These are phyloP conservation scores for Macrosiphum euphorbiae DNA, from an alignment of 2,888 invertebrate genomes.

Conservation along the genomic window DNA sequence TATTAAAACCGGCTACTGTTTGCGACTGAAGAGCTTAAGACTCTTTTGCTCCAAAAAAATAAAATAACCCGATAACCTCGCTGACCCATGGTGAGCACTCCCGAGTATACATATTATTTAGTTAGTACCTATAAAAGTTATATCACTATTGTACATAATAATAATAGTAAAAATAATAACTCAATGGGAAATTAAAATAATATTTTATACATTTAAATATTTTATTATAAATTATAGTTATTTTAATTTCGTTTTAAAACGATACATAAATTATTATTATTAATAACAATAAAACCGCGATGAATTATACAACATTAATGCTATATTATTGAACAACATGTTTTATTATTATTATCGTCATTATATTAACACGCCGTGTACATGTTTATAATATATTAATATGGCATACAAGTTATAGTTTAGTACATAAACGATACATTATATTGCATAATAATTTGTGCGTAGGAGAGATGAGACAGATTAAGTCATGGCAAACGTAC, in stretches of 20 bases:
- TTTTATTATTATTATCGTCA: not conserved
- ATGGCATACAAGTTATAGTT: not conserved
- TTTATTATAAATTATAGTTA: not conserved
- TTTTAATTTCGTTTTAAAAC: not conserved
- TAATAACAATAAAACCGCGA: not conserved
- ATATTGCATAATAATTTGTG: not conserved
- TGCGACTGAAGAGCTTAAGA: not conserved
- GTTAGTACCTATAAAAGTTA: not conserved
- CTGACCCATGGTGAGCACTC: not conserved
- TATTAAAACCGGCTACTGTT: not conserved
- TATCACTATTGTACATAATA: not conserved
- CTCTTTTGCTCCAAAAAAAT: not conserved
- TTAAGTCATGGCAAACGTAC: constrained; percentile 12
- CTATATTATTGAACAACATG: constrained; percentile 28
- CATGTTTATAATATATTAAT: not conserved
- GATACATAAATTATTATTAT: not conserved
- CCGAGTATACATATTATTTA: not conserved
- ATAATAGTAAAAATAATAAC: not conserved
- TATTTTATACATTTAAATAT: not conserved
- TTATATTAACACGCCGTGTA: not conserved
- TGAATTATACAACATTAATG: constrained; percentile 30
- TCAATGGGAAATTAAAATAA: not conserved
- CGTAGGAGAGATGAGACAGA: not conserved
- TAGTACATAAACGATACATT: not conserved
- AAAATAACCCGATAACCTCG: not conserved